Conservation (phyloP, 2,797 vertebrate species). For the Danio tinwini region DNA sequence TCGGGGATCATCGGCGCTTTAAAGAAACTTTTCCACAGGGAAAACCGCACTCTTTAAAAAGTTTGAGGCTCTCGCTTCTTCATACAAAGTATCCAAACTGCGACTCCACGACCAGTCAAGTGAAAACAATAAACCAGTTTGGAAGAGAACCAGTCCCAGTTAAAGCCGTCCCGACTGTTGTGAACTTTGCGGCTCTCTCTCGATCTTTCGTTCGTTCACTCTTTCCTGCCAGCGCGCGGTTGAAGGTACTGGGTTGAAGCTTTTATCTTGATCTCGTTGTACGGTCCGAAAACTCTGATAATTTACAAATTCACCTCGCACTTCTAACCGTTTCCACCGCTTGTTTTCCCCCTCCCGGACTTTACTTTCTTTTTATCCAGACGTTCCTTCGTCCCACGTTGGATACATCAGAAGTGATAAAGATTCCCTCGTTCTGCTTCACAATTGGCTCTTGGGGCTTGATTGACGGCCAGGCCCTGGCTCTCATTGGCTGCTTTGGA, state of each 20-base stretch:
- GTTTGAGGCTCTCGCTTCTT: constrained; percentile 6
- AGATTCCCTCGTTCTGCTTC: constrained; percentile 54
- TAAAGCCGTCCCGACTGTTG: constrained; percentile 57
- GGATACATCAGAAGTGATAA: constrained; percentile 75
- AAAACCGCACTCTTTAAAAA: constrained; percentile 4
- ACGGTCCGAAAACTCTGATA: constrained; percentile 67
- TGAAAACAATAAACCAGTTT: background rate
- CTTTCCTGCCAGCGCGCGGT: constrained; percentile 15
- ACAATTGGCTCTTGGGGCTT: constrained; percentile 68
- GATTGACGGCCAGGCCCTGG: constrained; percentile 40
- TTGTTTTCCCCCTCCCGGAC: constrained; percentile 54
- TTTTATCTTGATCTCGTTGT: constrained; percentile 68
- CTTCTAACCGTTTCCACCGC: constrained; percentile 55
- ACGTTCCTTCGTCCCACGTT: constrained; percentile 84
- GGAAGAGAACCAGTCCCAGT: constrained; percentile 54
- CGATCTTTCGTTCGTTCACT: background rate
- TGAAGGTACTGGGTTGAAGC: constrained; percentile 47
- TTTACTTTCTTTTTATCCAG: constrained; percentile 66
- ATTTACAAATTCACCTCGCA: constrained; percentile 66
- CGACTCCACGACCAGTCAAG: too few species aligned
- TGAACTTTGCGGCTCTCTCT: constrained; percentile 64
- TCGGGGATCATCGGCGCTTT: constrained; percentile 26
- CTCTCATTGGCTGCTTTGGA: constrained; percentile 68
- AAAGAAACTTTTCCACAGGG: constrained; percentile 34
- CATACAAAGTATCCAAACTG: background rate